Conservation (phyloP, 2,113 vertebrate genomes). For the Halichoerus grypus region DNA sequence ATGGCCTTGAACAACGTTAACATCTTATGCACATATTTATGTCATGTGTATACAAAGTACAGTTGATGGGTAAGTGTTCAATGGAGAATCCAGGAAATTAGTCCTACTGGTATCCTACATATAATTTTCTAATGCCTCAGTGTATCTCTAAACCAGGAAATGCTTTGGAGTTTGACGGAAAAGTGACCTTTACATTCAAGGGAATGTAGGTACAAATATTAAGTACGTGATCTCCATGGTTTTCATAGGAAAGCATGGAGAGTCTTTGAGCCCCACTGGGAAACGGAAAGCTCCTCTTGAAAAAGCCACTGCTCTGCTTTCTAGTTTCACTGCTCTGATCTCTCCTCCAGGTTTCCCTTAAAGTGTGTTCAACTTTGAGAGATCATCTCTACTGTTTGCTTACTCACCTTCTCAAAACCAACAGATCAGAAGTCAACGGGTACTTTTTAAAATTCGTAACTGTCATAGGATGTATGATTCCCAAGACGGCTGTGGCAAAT, state of each 20-base stretch:
- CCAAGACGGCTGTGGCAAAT: conserved; percentile 50
- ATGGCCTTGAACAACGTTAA: conserved; percentile 8
- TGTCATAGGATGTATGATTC: conserved; percentile 68
- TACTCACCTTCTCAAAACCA: conserved; percentile 65
- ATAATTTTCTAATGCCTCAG: neutral
- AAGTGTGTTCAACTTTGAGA: conserved; percentile 36
- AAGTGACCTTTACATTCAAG: neutral
- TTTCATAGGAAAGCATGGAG: neutral
- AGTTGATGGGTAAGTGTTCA: neutral
- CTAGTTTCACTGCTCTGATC: neutral
- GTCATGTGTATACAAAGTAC: neutral
- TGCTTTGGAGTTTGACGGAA: neutral
- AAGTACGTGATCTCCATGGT: neutral
- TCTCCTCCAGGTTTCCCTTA: conserved; percentile 44
- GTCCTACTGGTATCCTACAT: neutral
- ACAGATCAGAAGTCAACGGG: conserved; percentile 73
- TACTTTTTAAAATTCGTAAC: conserved; percentile 69
- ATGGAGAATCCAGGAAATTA: neutral
- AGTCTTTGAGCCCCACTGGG: neutral
- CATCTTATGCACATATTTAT: neutral
- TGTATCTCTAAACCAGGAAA: neutral
- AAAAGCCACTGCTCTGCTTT: conserved; percentile 9
- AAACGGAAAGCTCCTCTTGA: neutral
- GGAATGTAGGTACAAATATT: neutral
- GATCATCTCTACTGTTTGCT: conserved; percentile 43